Evolutionary conservation across 2,888 invertebrate genomes (phyloP), one percentile per base, ranked within the genome.

Genomic region (Amphipyra tragopoginis): DNA sequence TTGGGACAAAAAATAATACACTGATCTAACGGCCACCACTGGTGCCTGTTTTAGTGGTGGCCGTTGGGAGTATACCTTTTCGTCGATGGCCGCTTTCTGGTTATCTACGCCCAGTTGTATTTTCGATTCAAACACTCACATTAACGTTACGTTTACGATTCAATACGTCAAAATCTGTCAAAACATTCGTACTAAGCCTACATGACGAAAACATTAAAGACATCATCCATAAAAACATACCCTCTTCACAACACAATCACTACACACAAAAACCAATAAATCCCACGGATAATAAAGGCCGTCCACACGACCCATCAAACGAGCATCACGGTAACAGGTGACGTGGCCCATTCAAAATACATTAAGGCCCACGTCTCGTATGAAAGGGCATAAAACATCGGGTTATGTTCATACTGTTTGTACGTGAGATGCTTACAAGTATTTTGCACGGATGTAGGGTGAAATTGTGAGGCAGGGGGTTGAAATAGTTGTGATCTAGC

Each of bases 291-390:
- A 58, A 70, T 77, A 75, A 61, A 72, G 64, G 45, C 48, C 21
- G 59, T 62, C 44, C 66, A 71, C 64, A 75, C 52, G 61, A 62
- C 21, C 74, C 74, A 73, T 71, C 74, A 68, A 68, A 71, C 56
- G 43, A 55, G 53, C 49, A 68, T 67, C 62, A 73, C 40, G 51
- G 49, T 64, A 57, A 44, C 80, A 78, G 78, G 75, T 78, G 80
- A 59, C 75, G 66, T 52, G 42, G 47, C 62, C 48, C 71, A 80
- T 80, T 74, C 73, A 62, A 76, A 78, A 77, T 57, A 73, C 77
- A 78, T 82, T 78, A 80, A 61, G 57, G 50, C 34, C 40, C 49
- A 38, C 49, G 44, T 48, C 39, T 34, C 59, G 57, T 70, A 68
- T 75, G 67, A 49, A 60, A 65, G 51, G 61, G 47, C 72, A 74